Evolutionary conservation across 2,888 invertebrate species (phyloP).

Genomic region (Ectropis crepuscularia): DNA sequence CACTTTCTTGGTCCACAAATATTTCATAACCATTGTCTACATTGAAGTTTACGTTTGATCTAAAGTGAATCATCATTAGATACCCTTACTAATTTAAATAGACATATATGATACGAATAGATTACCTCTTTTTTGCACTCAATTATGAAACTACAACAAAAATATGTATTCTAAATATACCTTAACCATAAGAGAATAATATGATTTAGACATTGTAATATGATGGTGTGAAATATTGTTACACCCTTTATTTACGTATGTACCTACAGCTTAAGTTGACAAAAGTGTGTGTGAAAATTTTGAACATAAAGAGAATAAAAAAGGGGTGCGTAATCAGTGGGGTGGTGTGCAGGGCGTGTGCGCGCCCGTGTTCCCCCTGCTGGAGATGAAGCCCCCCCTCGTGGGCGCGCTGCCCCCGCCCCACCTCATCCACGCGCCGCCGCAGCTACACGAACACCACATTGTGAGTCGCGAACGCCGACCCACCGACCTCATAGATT

Average conservation of each 20-base stretch:
- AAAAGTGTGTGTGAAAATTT: neutral
- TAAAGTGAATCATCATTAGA: no score
- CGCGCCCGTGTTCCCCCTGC: conserved; percentile 83
- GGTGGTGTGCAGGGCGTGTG: conserved; percentile 73
- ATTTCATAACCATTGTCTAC: no score
- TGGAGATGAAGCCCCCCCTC: conserved; percentile 82
- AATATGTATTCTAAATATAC: no score
- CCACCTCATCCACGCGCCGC: conserved; percentile 72
- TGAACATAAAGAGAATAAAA: conserved; percentile 13
- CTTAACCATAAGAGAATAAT: no score
- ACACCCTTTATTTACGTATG: no score
- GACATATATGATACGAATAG: no score
- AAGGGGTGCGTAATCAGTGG: conserved; percentile 36
- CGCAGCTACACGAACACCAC: conserved; percentile 88
- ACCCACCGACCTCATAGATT: conserved; percentile 46
- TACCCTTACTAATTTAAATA: no score
- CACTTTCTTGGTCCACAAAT: no score
- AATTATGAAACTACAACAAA: no score
- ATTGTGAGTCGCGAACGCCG: conserved; percentile 76
- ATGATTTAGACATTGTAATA: neutral
- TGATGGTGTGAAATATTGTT: neutral
- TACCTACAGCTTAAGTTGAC: no score
- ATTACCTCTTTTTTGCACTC: no score
- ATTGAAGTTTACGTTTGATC: no score
- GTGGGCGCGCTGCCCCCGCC: conserved; percentile 81